Evolutionary conservation across 2,797 vertebrate genomes (phyloP), one percentile per base, ranked within the genome.

Genomic region (Molossus molossus): DNA sequence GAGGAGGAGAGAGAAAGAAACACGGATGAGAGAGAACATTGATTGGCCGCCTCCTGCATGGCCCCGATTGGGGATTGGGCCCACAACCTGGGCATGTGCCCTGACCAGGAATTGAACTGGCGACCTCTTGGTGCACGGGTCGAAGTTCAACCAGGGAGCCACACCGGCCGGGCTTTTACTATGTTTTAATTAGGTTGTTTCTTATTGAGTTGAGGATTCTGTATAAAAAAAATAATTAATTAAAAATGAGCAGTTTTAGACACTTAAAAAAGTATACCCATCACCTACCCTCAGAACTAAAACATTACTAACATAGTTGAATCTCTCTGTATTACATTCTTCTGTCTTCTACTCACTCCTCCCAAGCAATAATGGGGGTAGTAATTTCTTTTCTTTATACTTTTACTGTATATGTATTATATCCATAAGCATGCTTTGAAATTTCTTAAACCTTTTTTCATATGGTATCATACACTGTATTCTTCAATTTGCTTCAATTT

Each of bases 381-480:
- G 3, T 33, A 37, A 48, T 92, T 83, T 14, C 13, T 94, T 81
- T 57, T 73, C 58, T 86, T 58, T 83, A 69, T 79, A 45, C 27
- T 50, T 93, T 50, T 62, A n/a, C 12, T 70, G 1, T 73, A 21
- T 64, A 21, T 69, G 40, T 11, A 73, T 85, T 85, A 67, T 91
- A 87, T 92, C 40, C 10, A 15, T 91, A 75, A 86, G 45, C 69
- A 76, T 91, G 17, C 40, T 53, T 90, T 90, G 33, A 7, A 57
- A 29, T 81, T 81, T 91, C 13, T 79, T 91, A 70, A 90, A 69
- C 20, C 80, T 96, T 94, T 92, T 50, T 65, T 90, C 29, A 21
- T 48, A 12, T 89, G 58, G 1, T 92, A 20, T 58, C 48, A 11
- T 40, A 75, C 6, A 27, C 33, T 90, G 21, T 72, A 90, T 82